These are phyloP conservation scores for Romanogobio albipinnatus DNA, from an alignment of 2,113 vertebrate species.

Conservation along the genomic window DNA sequence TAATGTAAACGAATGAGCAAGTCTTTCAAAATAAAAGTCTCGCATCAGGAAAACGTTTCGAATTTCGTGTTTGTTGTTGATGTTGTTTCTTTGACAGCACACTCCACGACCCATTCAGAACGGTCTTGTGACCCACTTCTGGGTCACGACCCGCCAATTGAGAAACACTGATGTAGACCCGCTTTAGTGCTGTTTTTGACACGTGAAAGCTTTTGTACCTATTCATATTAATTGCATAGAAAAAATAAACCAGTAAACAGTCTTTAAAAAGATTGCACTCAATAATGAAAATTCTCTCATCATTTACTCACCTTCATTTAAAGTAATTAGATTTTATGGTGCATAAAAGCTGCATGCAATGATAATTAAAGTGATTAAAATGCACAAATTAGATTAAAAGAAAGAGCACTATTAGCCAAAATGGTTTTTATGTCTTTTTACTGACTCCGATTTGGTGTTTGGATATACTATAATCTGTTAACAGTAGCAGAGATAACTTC, in stretches of 20 bases:
- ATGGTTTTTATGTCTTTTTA: not conserved
- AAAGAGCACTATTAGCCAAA: not conserved
- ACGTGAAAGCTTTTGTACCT: no score
- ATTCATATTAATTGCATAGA: not conserved
- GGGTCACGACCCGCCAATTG: no score
- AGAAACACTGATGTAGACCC: no score
- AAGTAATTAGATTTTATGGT: slow-evolving; percentile 17
- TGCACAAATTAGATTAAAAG: not conserved
- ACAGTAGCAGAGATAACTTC: not conserved
- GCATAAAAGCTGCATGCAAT: slow-evolving; percentile 5
- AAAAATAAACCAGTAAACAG: not conserved
- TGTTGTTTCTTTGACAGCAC: no score
- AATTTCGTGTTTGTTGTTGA: no score
- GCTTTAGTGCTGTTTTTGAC: not conserved
- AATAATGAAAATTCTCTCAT: not conserved
- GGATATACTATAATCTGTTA: not conserved
- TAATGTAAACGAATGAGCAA: no score
- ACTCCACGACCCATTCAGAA: no score
- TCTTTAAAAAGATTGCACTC: not conserved
- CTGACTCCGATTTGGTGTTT: not conserved
- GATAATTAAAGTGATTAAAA: slow-evolving; percentile 23
- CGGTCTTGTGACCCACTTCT: no score
- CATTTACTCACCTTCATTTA: slow-evolving; percentile 2
- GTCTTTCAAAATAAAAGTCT: no score
- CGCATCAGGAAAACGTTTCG: no score